Conservation (phyloP, 2,113 vertebrate species). For the Cyanoliseus patagonus region DNA sequence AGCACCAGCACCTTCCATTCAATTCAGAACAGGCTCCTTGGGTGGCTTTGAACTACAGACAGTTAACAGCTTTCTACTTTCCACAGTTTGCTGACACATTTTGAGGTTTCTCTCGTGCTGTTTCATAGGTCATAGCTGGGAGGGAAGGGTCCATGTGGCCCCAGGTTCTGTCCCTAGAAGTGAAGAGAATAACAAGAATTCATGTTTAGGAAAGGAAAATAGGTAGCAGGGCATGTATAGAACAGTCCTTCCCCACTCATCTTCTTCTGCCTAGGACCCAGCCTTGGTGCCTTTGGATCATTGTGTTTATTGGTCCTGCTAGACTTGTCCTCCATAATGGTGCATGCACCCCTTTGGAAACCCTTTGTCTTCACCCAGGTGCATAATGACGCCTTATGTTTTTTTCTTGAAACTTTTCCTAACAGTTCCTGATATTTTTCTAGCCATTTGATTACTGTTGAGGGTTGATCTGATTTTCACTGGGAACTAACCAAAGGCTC, state of each 20-base stretch:
- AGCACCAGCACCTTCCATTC: neutral
- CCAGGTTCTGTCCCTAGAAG: neutral
- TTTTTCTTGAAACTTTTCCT: neutral
- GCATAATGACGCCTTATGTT: neutral
- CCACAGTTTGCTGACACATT: neutral
- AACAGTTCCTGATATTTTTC: neutral
- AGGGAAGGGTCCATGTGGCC: neutral
- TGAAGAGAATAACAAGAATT: neutral
- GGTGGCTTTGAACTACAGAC: neutral
- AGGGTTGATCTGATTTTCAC: neutral
- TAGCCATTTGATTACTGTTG: neutral
- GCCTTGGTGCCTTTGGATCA: neutral
- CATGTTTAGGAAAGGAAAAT: neutral
- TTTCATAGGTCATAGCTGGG: rapidly evolving
- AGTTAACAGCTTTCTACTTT: neutral
- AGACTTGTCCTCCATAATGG: neutral
- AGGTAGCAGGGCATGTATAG: neutral
- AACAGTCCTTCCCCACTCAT: neutral
- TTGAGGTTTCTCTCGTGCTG: neutral
- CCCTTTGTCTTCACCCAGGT: neutral
- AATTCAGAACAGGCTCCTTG: neutral
- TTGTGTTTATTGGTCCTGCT: neutral
- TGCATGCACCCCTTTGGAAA: rapidly evolving
- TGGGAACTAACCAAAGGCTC: neutral
- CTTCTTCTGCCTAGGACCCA: neutral